These are phyloP conservation scores for Periphyllus acericola DNA, from an alignment of 2,888 invertebrate species.

Conservation along the genomic window DNA sequence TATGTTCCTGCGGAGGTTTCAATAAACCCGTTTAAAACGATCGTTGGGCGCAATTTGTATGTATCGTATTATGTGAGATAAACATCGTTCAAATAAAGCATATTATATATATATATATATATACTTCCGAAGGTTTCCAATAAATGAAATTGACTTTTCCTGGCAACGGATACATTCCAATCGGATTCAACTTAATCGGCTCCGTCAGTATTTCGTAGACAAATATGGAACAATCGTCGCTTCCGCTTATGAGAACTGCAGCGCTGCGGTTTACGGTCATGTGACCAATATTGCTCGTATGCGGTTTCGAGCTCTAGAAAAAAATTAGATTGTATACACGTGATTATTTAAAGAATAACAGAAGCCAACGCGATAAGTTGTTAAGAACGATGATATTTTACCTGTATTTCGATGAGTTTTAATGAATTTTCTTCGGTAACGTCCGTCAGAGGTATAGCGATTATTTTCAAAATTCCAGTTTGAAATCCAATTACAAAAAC, in stretches of 20 bases:
- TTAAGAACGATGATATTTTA: background rate
- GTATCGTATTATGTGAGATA: too few relatives aligned
- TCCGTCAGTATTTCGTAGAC: conserved; percentile 58
- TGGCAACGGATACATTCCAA: conserved; percentile 76
- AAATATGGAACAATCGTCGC: conserved; percentile 70
- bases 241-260: conserved; percentile 75
- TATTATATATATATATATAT: too few relatives aligned
- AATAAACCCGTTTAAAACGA: background rate
- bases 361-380: too few relatives aligned
- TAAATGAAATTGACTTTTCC: conserved; percentile 75
- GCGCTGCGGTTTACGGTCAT: conserved; percentile 65
- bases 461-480: conserved; percentile 77
- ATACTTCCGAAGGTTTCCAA: conserved; percentile 75
- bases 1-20: conserved; percentile 66
- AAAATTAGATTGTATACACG: background rate
- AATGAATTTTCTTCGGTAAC: background rate
- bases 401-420: conserved; percentile 24
- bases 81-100: background rate
- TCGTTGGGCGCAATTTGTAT: background rate
- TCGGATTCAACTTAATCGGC: conserved; percentile 70
- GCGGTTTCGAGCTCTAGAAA: conserved; percentile 44
- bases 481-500: conserved; percentile 77
- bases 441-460: conserved; percentile 64
- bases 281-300: conserved; percentile 11
- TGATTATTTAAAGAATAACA: too few relatives aligned